Percentiles rank a stretch among this genome's conserved stretches.
These are phyloP conservation scores for Anoncus sp. DNA, from an alignment of 2,888 invertebrate species.

Conservation along the genomic window DNA sequence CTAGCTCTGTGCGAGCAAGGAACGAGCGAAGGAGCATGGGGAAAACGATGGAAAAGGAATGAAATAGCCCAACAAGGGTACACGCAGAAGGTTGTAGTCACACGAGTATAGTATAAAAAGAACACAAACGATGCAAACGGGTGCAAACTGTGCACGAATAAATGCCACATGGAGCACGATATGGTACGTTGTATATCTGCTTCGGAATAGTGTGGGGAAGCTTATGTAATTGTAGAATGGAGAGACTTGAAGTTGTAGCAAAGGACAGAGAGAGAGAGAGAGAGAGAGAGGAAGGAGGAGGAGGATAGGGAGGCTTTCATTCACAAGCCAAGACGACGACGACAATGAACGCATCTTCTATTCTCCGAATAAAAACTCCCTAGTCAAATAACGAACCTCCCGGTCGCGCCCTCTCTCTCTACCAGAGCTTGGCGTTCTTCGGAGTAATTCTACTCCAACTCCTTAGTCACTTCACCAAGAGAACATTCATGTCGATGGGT, in stretches of 20 bases:
- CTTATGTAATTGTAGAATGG: background rate
- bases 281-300: constrained; percentile 47
- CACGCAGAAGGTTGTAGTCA: constrained; percentile 7
- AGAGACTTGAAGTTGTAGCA: background rate
- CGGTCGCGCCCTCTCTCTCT: constrained; percentile 1
- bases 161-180: background rate
- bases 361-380: constrained; percentile 27
- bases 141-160: background rate
- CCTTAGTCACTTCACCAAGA: background rate
- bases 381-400: constrained; percentile 29
- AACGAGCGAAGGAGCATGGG: background rate
- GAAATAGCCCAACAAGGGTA: constrained; percentile 1
- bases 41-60: constrained; percentile 11
- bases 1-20: constrained; percentile 2
- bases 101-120: constrained; percentile 12
- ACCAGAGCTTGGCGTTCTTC: background rate
- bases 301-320: background rate
- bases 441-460: constrained; percentile 8
- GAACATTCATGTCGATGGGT: background rate
- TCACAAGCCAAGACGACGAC: constrained; percentile 12
- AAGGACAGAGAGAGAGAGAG: constrained; percentile 8
- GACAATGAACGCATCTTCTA: constrained; percentile 3
- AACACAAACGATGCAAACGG: constrained; percentile 13
- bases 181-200: background rate
- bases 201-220: background rate